Evolutionary conservation across 2,113 vertebrate species (phyloP).

Genomic region (Rhinogobius similis): DNA sequence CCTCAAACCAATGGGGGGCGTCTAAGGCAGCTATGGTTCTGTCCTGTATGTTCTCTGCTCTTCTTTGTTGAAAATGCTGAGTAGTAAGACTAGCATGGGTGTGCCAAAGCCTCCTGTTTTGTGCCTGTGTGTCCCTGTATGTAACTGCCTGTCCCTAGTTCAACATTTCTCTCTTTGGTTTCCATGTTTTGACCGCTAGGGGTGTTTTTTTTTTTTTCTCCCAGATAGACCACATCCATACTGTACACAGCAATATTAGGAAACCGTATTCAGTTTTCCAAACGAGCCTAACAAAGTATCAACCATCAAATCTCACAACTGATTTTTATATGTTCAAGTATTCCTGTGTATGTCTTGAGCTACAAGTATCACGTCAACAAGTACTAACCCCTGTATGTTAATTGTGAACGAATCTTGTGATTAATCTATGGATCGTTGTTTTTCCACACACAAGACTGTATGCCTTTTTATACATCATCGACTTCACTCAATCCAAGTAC

Average conservation of each 20-base stretch:
- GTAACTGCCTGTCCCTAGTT: conserved; percentile 60
- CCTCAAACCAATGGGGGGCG: conserved; percentile 30
- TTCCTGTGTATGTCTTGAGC: conserved; percentile 29
- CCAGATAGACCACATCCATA: conserved; percentile 48
- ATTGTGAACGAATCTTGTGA: conserved; percentile 48
- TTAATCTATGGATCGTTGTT: conserved; percentile 37
- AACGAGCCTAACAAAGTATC: conserved; percentile 25
- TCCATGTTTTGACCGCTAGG: conserved; percentile 49
- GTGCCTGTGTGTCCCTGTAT: conserved; percentile 68
- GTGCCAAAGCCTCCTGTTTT: conserved; percentile 75
- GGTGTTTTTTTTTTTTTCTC: conserved; percentile 37
- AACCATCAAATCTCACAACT: conserved; percentile 33
- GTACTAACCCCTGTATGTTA: conserved; percentile 46
- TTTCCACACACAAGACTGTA: conserved; percentile 45
- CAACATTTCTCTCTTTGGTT: conserved; percentile 55
- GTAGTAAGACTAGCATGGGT: conserved; percentile 78
- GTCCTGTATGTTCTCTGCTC: conserved; percentile 72
- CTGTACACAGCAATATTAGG: conserved; percentile 61
- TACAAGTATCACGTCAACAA: conserved; percentile 44
- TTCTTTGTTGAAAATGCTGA: conserved; percentile 74
- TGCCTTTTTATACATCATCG: conserved; percentile 51
- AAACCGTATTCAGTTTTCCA: conserved; percentile 51
- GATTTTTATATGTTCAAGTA: conserved; percentile 42
- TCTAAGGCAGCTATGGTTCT: conserved; percentile 71
- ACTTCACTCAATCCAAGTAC: conserved; percentile 51